phyloP scores from a whole-genome alignment of 2,113 vertebrate species.

The Amazona vittata region DNA sequence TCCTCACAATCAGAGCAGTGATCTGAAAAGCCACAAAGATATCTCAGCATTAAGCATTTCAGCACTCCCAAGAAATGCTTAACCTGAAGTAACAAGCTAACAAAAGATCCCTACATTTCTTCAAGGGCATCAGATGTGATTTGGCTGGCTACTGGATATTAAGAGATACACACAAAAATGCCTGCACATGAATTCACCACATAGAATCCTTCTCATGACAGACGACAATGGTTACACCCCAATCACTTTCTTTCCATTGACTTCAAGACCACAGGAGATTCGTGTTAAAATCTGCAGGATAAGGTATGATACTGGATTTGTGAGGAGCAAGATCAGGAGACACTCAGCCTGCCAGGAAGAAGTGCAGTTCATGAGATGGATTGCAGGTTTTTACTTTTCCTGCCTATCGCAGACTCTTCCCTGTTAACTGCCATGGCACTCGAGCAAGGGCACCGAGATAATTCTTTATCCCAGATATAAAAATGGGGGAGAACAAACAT shows the following conservation, averaged over 20 bases:
- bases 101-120: background rate
- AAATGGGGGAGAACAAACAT: slow-evolving; percentile 14
- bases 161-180: background rate
- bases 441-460: background rate
- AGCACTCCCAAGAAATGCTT: background rate
- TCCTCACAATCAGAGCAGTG: background rate
- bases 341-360: background rate
- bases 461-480: slow-evolving; percentile 30
- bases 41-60: background rate
- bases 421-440: background rate
- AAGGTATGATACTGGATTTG: background rate
- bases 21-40: background rate
- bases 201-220: background rate
- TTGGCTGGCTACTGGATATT: background rate
- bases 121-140: background rate
- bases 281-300: background rate
- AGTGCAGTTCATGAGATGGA: background rate
- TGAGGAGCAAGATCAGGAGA: background rate
- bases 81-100: background rate
- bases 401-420: background rate
- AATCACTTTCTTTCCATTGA: background rate
- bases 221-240: background rate
- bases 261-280: background rate
- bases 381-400: background rate
- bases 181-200: background rate